These are phyloP conservation scores for Ochropleura leucogaster DNA, from an alignment of 2,888 invertebrate genomes.

Conservation along the genomic window DNA sequence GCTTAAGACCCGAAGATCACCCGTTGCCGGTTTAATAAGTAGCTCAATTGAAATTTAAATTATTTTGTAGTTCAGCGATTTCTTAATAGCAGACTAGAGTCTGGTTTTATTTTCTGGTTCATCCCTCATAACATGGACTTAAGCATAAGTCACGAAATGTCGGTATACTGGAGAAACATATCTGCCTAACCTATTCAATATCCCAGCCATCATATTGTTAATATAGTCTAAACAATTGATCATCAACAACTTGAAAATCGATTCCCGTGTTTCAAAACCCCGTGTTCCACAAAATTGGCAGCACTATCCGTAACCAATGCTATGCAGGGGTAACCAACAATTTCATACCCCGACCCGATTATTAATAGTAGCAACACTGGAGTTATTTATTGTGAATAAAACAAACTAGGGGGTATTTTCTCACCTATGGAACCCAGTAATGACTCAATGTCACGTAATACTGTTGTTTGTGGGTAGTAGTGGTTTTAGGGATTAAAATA, in stretches of 20 bases:
- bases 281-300: conserved; percentile 21
- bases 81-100: neutral
- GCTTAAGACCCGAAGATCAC: no score
- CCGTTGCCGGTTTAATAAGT: no score
- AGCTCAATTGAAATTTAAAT: no score
- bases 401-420: conserved; percentile 63
- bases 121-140: neutral
- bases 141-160: neutral
- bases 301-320: conserved; percentile 33
- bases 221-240: neutral
- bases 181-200: neutral
- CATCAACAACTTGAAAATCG: conserved; percentile 3
- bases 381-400: conserved; percentile 62
- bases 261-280: neutral
- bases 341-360: conserved; percentile 52
- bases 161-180: neutral
- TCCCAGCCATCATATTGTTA: neutral
- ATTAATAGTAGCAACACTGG: conserved; percentile 48
- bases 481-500: conserved; percentile 48
- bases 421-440: conserved; percentile 63
- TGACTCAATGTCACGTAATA: conserved; percentile 69
- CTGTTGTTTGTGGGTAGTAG: conserved; percentile 55
- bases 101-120: neutral
- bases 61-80: neutral
- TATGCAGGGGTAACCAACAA: conserved; percentile 46